phyloP scores from a whole-genome alignment of 2,113 vertebrate genomes.

The Hassar affinis region DNA sequence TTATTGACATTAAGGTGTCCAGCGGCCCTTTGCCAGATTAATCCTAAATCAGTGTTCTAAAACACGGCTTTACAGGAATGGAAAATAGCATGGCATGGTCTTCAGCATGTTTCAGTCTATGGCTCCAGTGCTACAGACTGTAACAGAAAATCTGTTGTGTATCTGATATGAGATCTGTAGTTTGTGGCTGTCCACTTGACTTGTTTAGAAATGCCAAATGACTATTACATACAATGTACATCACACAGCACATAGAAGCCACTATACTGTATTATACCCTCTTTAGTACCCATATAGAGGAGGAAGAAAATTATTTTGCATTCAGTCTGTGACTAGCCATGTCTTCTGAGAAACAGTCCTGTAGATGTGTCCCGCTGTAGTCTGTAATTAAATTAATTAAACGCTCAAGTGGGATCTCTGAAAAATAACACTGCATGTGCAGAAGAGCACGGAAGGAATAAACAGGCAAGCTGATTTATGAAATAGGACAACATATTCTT shows the following conservation, averaged over 20 bases:
- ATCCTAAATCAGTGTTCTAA: neutral
- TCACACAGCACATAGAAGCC: neutral
- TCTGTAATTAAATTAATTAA: constrained; percentile 17
- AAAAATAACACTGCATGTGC: neutral
- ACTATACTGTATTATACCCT: neutral
- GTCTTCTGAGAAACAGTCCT: neutral
- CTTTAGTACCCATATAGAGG: neutral
- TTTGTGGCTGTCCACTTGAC: neutral
- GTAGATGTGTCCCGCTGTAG: neutral
- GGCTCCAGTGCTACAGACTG: neutral
- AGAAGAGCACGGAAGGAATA: neutral
- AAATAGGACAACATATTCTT: neutral
- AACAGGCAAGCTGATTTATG: neutral
- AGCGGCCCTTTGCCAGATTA: neutral
- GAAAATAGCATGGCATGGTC: neutral
- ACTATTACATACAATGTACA: neutral
- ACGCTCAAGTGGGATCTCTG: neutral
- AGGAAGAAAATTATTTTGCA: neutral
- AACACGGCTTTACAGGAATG: neutral
- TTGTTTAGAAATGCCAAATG: neutral
- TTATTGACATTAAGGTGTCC: neutral
- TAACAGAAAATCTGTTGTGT: no score
- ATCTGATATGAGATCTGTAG: no score
- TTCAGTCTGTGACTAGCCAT: neutral
- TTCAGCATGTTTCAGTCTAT: neutral